A percentile compares a stretch with the other conserved stretches of the same genome.
Evolutionary conservation across 1,140 invertebrate genomes (phyloP).

Genomic region (Neelides sp.): DNA sequence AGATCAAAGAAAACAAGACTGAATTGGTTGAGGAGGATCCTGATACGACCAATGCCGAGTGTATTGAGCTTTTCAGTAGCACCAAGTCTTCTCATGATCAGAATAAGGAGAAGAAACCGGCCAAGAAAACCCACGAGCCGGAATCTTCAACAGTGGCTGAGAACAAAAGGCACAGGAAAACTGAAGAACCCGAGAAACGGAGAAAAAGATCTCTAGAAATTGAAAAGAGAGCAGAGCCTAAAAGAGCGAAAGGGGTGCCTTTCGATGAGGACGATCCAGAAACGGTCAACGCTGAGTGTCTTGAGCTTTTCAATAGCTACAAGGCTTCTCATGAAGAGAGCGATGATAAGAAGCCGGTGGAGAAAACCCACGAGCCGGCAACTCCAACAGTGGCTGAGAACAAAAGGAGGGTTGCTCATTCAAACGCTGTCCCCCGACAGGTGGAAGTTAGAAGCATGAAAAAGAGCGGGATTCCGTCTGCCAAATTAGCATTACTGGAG

Average conservation of each 20-base stretch:
- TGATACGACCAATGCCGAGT: conserved; percentile 52
- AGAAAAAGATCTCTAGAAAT: no score
- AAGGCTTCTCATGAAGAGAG: conserved; percentile 29
- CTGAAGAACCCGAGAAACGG: not conserved
- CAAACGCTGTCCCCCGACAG: no score
- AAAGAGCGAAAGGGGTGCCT: conserved; percentile 2
- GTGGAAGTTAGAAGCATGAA: no score
- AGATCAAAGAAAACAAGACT: conserved; percentile 5
- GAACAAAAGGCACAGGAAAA: not conserved
- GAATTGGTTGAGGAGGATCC: conserved; percentile 36
- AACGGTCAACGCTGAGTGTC: conserved; percentile 54
- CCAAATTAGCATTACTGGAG: no score
- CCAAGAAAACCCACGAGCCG: not conserved
- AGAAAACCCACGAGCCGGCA: not conserved
- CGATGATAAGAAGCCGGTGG: not conserved
- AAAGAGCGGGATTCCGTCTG: no score
- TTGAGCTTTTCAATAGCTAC: conserved; percentile 55
- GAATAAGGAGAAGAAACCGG: conserved; percentile 1
- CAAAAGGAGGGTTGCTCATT: not conserved
- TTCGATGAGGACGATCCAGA: conserved; percentile 37
- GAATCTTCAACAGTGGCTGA: conserved; percentile 21
- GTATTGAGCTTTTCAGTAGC: conserved; percentile 58
- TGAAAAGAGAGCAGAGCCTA: no score
- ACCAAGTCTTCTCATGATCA: conserved; percentile 33
- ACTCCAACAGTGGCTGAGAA: conserved; percentile 25